A percentile compares a stretch with the other conserved stretches of the same genome.
phyloP scores from a whole-genome alignment of 1,140 invertebrate species.

The Neotoxoptera formosana region DNA sequence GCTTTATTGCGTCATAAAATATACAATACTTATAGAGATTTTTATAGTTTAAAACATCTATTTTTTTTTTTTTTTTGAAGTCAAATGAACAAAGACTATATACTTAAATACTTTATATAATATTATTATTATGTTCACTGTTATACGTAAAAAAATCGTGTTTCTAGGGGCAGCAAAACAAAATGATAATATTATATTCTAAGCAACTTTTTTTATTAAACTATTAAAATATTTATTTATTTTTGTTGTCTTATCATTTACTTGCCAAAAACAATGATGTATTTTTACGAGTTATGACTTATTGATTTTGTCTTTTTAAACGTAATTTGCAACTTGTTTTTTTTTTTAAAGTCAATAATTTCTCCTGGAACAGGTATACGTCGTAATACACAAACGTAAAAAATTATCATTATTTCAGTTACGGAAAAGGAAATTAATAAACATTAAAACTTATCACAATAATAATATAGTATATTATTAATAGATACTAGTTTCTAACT shows the following conservation, averaged over 20 bases:
- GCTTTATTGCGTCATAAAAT: neutral
- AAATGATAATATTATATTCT: neutral
- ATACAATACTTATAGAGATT: neutral
- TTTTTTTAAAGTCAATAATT: neutral
- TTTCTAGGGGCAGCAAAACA: neutral
- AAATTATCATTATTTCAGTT: neutral
- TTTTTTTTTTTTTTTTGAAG: neutral
- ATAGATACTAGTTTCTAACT: neutral
- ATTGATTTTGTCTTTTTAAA: neutral
- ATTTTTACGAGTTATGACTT: neutral
- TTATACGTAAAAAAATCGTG: neutral
- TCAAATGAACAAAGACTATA: neutral
- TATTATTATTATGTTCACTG: too few species aligned
- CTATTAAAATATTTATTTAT: constrained; percentile 16
- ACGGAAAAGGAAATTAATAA: neutral
- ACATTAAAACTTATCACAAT: neutral
- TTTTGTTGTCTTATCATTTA: neutral
- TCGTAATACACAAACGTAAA: neutral
- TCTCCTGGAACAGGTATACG: neutral
- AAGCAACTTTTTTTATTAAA: neutral
- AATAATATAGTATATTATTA: neutral
- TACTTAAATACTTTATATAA: neutral
- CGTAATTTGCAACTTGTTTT: neutral
- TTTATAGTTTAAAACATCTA: neutral
- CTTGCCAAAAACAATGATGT: neutral